These are phyloP conservation scores for Aphaenogaster rudis DNA, from an alignment of 1,140 invertebrate species.

Conservation along the genomic window DNA sequence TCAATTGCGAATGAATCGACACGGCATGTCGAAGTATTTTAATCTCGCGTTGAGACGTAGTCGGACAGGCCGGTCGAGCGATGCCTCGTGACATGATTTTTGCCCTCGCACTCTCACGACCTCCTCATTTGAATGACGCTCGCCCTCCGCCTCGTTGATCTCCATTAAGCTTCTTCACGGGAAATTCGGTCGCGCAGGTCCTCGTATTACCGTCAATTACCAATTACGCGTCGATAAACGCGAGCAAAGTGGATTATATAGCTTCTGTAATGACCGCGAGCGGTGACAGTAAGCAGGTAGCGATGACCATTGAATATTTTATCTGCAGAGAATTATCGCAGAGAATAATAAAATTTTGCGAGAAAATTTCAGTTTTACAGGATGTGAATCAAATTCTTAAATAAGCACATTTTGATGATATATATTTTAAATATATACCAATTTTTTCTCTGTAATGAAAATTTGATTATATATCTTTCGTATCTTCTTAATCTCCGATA, in stretches of 20 bases:
- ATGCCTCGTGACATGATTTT: slow-evolving; percentile 51
- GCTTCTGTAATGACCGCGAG: not conserved
- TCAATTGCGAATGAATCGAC: not conserved
- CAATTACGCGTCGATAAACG: slow-evolving; percentile 47
- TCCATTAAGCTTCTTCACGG: slow-evolving; percentile 57
- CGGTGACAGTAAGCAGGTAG: not conserved
- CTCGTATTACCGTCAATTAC: slow-evolving; percentile 49
- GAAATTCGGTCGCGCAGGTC: slow-evolving; percentile 49
- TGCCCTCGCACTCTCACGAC: slow-evolving; percentile 61
- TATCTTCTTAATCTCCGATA: not conserved
- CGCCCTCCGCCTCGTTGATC: slow-evolving; percentile 57
- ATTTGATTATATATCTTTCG: not conserved
- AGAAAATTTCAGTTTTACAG: not conserved
- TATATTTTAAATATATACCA: not conserved
- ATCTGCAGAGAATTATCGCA: slow-evolving; percentile 9
- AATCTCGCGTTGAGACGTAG: slow-evolving; percentile 12
- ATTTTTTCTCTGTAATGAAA: not conserved
- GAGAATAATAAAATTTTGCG: not conserved
- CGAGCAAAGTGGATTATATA: slow-evolving; percentile 43
- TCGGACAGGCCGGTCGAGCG: slow-evolving; percentile 8
- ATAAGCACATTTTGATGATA: not conserved
- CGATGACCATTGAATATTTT: not conserved
- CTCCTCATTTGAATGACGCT: slow-evolving; percentile 53
- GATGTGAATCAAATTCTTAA: not conserved
- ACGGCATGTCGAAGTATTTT: not conserved